Evolutionary conservation across 2,888 invertebrate genomes (phyloP).

Genomic region (Caradrina clavipalpis): DNA sequence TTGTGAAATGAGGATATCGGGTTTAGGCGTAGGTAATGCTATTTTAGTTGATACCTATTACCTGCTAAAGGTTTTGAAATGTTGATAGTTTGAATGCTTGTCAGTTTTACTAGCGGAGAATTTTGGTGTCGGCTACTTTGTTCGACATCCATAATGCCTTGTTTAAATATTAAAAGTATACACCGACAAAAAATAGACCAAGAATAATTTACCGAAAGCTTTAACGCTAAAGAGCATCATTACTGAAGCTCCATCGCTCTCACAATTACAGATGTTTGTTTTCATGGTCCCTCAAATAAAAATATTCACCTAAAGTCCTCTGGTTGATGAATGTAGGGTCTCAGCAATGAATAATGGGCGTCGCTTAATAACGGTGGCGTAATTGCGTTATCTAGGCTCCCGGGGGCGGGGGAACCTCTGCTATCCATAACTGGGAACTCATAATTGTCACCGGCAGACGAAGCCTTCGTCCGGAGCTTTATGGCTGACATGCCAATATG

Average conservation of each 20-base stretch:
- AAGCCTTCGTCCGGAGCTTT: conserved; percentile 50
- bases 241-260: conserved; percentile 53
- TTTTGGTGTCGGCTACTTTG: neutral
- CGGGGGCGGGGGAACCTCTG: conserved; percentile 77
- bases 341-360: conserved; percentile 85
- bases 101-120: neutral
- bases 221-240: conserved; percentile 48
- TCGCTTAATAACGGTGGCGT: conserved; percentile 85
- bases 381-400: conserved; percentile 88
- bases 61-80: neutral
- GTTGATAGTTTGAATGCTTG: neutral
- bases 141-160: neutral
- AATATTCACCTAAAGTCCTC: conserved; percentile 65
- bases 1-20: conserved; percentile 11
- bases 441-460: conserved; percentile 86
- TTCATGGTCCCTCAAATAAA: conserved; percentile 67
- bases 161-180: too few relatives aligned
- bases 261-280: conserved; percentile 65
- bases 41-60: conserved; percentile 1
- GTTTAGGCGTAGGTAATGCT: neutral
- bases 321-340: conserved; percentile 78
- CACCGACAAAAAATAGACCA: neutral
- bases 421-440: conserved; percentile 85
- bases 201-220: conserved; percentile 32
- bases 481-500: conserved; percentile 66